These are phyloP conservation scores for Tetranychus piercei DNA, from an alignment of 2,888 invertebrate species.

Conservation along the genomic window DNA sequence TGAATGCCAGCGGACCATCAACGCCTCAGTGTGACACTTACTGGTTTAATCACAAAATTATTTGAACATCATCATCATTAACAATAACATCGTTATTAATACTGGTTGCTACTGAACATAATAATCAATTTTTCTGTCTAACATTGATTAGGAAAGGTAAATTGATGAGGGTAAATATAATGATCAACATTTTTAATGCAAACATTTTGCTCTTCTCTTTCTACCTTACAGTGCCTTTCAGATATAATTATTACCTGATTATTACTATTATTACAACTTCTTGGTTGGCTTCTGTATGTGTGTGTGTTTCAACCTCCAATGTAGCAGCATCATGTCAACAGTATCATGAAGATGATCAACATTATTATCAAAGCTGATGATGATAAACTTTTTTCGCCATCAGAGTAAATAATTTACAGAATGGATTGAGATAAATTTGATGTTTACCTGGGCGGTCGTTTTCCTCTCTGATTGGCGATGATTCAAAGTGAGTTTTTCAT, in stretches of 20 bases:
- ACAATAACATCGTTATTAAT: background rate
- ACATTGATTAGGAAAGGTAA: too few relatives aligned
- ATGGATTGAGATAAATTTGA: background rate
- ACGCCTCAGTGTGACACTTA: background rate
- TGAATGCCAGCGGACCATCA: background rate
- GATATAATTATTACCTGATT: too few relatives aligned
- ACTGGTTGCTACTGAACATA: background rate
- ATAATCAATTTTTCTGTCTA: background rate
- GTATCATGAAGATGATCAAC: background rate
- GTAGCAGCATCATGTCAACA: background rate
- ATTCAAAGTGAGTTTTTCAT: too few relatives aligned
- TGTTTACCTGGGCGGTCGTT: background rate
- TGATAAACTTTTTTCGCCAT: background rate
- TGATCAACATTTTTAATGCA: too few relatives aligned
- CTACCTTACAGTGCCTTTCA: too few relatives aligned
- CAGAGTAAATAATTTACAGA: too few relatives aligned
- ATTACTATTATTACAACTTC: background rate
- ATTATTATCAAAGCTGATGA: background rate
- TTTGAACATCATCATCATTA: background rate
- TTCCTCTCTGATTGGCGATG: background rate
- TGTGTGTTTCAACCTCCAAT: background rate
- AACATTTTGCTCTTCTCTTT: too few relatives aligned
- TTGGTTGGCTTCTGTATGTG: background rate
- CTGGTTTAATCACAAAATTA: background rate
- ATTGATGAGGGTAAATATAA: too few relatives aligned